Percentiles rank a stretch among this genome's conserved stretches.
Conservation (phyloP, 2,888 invertebrate species). For the Orgyia antiqua region DNA sequence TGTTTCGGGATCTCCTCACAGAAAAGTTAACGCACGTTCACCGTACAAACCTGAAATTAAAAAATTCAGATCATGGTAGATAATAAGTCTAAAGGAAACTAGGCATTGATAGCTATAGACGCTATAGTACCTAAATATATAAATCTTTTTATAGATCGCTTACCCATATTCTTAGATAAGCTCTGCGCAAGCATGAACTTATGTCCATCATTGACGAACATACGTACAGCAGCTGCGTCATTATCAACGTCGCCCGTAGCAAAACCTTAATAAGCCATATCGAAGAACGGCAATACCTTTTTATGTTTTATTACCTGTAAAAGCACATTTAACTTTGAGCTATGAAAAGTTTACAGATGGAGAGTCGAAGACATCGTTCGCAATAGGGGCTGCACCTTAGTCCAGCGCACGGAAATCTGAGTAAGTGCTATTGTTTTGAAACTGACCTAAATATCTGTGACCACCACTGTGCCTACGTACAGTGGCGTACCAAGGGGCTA, state of each 20-base stretch:
- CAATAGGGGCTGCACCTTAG: no score
- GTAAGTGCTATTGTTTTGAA: no score
- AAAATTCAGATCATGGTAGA: no score
- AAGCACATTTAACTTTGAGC: background rate
- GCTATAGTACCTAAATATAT: no score
- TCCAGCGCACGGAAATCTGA: no score
- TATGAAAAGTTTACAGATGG: no score
- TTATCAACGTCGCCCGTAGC: constrained; percentile 91
- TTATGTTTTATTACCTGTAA: constrained; percentile 84
- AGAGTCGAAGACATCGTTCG: no score
- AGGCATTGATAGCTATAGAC: no score
- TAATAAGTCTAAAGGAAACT: constrained; percentile 1
- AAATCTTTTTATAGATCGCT: no score
- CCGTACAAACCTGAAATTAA: constrained; percentile 81
- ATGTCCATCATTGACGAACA: constrained; percentile 93
- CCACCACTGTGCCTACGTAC: no score
- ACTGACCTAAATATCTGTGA: no score
- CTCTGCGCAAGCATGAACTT: constrained; percentile 93
- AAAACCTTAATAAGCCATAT: constrained; percentile 99
- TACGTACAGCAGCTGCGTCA: constrained; percentile 93
- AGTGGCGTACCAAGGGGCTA: no score
- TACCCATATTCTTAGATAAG: constrained; percentile 98
- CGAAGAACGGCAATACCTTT: constrained; percentile 94
- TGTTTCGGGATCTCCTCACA: constrained; percentile 87
- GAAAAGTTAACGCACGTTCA: constrained; percentile 91